These are phyloP conservation scores for Trichomalopsis sarcophagae DNA, from an alignment of 1,140 invertebrate genomes.

Conservation along the genomic window DNA sequence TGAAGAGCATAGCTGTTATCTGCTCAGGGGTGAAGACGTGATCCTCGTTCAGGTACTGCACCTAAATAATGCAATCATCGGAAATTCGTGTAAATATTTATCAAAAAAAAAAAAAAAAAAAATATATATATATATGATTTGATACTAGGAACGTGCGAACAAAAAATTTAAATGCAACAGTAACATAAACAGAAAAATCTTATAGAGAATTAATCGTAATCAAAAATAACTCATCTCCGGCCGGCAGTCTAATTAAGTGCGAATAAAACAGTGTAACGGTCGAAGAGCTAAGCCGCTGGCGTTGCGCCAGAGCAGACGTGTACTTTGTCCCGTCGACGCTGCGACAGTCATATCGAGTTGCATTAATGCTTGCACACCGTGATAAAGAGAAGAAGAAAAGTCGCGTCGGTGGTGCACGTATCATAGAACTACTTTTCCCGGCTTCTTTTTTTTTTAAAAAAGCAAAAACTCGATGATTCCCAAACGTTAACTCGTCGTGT, in stretches of 20 bases:
- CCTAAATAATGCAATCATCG: conserved; percentile 73
- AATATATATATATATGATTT: too few species aligned
- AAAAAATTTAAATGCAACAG: too few species aligned
- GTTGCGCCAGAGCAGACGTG: background rate
- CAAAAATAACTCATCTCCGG: conserved; percentile 17
- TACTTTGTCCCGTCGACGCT: background rate
- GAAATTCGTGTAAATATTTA: background rate
- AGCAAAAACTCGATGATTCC: background rate
- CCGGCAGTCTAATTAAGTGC: conserved; percentile 10
- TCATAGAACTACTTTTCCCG: background rate
- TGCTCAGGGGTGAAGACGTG: conserved; percentile 95
- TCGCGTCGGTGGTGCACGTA: background rate
- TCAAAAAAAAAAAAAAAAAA: too few species aligned
- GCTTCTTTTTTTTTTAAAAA: too few species aligned
- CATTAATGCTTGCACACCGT: background rate
- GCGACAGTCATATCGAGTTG: background rate
- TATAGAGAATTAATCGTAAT: conserved; percentile 27
- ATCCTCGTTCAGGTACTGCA: conserved; percentile 91
- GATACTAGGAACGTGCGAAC: too few species aligned
- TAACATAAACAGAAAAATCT: too few species aligned
- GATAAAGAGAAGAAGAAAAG: background rate
- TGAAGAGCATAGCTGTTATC: conserved; percentile 96
- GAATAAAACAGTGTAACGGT: conserved; percentile 13
- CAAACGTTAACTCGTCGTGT: background rate
- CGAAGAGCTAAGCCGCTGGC: background rate